Conservation (phyloP, 2,797 vertebrate genomes). For the Hozukius guyotensis region DNA sequence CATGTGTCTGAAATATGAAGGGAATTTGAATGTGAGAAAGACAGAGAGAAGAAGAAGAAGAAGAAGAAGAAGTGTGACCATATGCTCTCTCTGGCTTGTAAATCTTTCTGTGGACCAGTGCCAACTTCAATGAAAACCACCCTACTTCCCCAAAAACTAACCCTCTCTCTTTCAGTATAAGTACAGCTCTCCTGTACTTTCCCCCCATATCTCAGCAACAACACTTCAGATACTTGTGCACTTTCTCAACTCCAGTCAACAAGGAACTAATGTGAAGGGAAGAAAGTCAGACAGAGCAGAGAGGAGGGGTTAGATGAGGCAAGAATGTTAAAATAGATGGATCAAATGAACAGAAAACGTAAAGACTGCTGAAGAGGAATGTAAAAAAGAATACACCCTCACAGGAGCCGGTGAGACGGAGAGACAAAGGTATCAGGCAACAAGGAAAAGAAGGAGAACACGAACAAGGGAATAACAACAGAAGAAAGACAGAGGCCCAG, state of each 20-base stretch:
- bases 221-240: slow-evolving; percentile 24
- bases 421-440: slow-evolving; percentile 40
- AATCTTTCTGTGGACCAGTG: slow-evolving; percentile 25
- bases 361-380: slow-evolving; percentile 16
- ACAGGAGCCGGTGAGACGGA: slow-evolving; percentile 40
- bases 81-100: slow-evolving; percentile 38
- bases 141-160: background rate
- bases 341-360: slow-evolving; percentile 50
- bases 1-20: background rate
- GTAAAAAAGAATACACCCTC: slow-evolving; percentile 17
- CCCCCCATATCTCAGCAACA: background rate
- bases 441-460: slow-evolving; percentile 40
- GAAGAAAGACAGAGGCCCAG: slow-evolving; percentile 42
- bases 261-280: slow-evolving; percentile 7
- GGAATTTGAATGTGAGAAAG: background rate
- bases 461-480: slow-evolving; percentile 44
- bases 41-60: background rate
- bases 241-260: slow-evolving; percentile 9
- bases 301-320: slow-evolving; percentile 43
- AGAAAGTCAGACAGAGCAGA: slow-evolving; percentile 18
- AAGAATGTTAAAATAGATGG: slow-evolving; percentile 55
- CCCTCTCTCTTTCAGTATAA: background rate
- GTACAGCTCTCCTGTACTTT: background rate
- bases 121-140: slow-evolving; percentile 46
- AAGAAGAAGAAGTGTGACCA: slow-evolving; percentile 12